Conservation (phyloP, 2,888 invertebrate species). For the Andrena minutula region DNA sequence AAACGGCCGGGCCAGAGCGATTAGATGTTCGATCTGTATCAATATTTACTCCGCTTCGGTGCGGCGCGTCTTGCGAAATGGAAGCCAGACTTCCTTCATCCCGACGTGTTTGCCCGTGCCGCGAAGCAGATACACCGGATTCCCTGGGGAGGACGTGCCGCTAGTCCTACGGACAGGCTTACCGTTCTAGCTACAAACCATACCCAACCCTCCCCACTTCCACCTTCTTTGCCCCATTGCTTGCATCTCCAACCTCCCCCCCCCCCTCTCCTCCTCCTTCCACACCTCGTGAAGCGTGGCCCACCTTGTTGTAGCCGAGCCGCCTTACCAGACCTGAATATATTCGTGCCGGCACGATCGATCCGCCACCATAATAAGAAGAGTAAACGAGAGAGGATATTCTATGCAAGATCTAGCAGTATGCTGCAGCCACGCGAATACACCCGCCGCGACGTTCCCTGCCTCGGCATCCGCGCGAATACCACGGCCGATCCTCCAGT, state of each 20-base stretch:
- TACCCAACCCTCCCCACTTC: constrained; percentile 54
- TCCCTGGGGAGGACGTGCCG: constrained; percentile 82
- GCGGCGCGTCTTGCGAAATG: constrained; percentile 79
- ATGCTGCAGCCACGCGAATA: constrained; percentile 61
- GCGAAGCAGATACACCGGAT: constrained; percentile 81
- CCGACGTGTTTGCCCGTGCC: constrained; percentile 82
- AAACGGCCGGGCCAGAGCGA: constrained; percentile 79
- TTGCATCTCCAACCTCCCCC: constrained; percentile 37
- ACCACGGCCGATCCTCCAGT: constrained; percentile 52
- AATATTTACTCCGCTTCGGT: constrained; percentile 81
- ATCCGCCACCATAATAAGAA: constrained; percentile 75
- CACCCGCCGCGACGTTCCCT: constrained; percentile 27
- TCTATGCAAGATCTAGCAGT: constrained; percentile 71
- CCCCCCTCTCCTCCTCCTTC: neutral
- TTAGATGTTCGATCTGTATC: constrained; percentile 83
- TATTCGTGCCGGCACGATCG: constrained; percentile 71
- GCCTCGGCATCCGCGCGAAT: constrained; percentile 40
- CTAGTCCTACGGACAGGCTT: constrained; percentile 81
- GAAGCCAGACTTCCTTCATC: constrained; percentile 79
- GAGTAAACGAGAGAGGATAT: constrained; percentile 76
- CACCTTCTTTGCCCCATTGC: constrained; percentile 60
- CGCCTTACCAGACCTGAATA: constrained; percentile 67
- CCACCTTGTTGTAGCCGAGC: constrained; percentile 58
- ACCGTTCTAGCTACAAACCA: constrained; percentile 77
- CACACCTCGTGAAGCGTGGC: constrained; percentile 42